Evolutionary conservation across 1,140 invertebrate genomes (phyloP).

Genomic region (Probaryconus sp.): DNA sequence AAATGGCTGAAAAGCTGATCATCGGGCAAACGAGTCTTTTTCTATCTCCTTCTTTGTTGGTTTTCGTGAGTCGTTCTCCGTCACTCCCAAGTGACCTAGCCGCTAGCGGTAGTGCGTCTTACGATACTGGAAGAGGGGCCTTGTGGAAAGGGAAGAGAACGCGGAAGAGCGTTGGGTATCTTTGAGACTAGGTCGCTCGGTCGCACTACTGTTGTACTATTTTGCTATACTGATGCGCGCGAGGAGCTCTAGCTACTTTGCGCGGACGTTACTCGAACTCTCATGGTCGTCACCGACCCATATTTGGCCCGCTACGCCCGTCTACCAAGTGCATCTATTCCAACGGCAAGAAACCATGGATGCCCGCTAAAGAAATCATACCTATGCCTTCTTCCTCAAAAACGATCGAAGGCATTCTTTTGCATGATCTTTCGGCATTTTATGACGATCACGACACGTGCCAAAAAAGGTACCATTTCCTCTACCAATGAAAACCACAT

Average conservation of each 20-base stretch:
- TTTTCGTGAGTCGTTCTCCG: too few species aligned
- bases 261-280: conserved; percentile 56
- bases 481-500: too few species aligned
- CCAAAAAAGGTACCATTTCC: too few species aligned
- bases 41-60: too few species aligned
- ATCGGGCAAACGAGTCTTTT: conserved; percentile 36
- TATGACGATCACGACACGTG: too few species aligned
- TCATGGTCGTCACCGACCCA: conserved; percentile 60
- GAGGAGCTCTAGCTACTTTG: conserved; percentile 52
- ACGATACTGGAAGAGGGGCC: conserved; percentile 60
- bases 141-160: conserved; percentile 77
- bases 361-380: too few species aligned
- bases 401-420: too few species aligned
- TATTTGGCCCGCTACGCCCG: conserved; percentile 52
- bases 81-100: conserved; percentile 56
- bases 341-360: background rate
- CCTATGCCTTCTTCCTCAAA: too few species aligned
- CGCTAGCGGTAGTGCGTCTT: conserved; percentile 62
- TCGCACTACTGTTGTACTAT: conserved; percentile 75
- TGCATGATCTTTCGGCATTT: too few species aligned
- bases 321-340: conserved; percentile 24
- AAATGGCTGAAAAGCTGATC: conserved; percentile 41
- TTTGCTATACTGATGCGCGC: conserved; percentile 62
- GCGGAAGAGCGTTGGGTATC: conserved; percentile 76
- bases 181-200: conserved; percentile 77